These are phyloP conservation scores for Athrips mouffetella DNA, from an alignment of 2,888 invertebrate species.

Conservation along the genomic window DNA sequence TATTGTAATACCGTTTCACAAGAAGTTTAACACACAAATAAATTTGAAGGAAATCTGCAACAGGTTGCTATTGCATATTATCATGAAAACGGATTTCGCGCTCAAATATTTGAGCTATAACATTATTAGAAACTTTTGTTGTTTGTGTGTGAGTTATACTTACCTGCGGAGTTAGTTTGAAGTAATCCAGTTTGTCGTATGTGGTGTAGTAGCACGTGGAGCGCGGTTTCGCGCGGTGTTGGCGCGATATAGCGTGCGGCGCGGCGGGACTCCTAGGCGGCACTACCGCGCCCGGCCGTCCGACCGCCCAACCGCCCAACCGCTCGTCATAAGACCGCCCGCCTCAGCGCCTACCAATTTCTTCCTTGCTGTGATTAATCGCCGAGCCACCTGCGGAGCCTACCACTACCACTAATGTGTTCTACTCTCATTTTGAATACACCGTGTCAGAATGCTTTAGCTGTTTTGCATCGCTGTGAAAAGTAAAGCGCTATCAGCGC, in stretches of 20 bases:
- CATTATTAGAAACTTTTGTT: neutral
- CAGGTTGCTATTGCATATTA: constrained; percentile 51
- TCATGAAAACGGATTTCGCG: constrained; percentile 28
- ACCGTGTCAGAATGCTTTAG: constrained; percentile 30
- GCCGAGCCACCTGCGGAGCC: constrained; percentile 74
- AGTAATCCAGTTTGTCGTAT: constrained; percentile 22
- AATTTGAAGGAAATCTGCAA: constrained; percentile 30
- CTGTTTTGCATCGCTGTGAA: constrained; percentile 4
- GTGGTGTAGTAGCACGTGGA: constrained; percentile 20
- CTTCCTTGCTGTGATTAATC: constrained; percentile 70
- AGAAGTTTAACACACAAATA: constrained; percentile 5
- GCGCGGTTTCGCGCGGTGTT: constrained; percentile 25
- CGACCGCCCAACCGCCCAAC: constrained; percentile 36
- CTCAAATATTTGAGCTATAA: neutral
- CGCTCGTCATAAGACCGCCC: constrained; percentile 32
- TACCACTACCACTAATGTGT: constrained; percentile 58
- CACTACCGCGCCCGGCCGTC: constrained; percentile 60
- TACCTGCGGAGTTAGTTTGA: constrained; percentile 15
- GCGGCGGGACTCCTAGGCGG: constrained; percentile 55
- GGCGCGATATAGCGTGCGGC: constrained; percentile 55
- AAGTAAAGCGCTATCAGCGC: neutral
- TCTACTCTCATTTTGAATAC: constrained; percentile 50
- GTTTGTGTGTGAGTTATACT: neutral
- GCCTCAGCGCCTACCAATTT: constrained; percentile 41
- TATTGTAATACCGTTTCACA: neutral